These are phyloP conservation scores for Anthopleura xanthogrammica DNA, from an alignment of 92 coral and sea anemone genomes.

Conservation along the genomic window DNA sequence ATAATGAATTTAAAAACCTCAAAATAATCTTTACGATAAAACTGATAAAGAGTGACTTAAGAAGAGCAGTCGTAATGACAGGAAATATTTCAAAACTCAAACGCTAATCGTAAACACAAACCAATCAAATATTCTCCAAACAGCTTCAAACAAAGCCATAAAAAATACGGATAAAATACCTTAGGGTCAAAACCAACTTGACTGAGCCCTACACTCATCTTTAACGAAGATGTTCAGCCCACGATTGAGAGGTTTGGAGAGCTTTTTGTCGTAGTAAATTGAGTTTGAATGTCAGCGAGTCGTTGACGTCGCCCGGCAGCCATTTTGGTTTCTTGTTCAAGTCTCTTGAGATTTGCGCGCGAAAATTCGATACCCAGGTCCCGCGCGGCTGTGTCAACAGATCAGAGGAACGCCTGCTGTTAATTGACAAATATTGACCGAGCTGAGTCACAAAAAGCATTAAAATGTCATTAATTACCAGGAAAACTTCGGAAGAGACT, in stretches of 20 bases:
- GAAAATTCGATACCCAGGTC: constrained; percentile 48
- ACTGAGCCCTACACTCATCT: constrained; percentile 88
- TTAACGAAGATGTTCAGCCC: neutral
- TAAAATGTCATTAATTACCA: neutral
- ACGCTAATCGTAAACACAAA: neutral
- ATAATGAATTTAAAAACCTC: neutral
- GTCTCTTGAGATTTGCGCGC: constrained; percentile 51
- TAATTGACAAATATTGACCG: neutral
- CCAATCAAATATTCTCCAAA: neutral
- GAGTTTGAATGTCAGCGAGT: neutral
- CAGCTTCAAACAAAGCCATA: neutral
- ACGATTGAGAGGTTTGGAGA: neutral
- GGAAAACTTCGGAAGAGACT: neutral
- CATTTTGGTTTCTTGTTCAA: constrained; percentile 35
- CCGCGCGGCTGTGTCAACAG: constrained; percentile 10
- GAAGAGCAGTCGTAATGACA: neutral
- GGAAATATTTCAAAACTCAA: neutral
- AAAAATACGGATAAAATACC: constrained; percentile 45
- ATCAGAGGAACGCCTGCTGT: neutral
- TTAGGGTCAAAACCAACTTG: constrained; percentile 98
- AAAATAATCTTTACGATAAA: neutral
- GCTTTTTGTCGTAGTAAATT: neutral
- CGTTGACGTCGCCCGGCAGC: constrained; percentile 13
- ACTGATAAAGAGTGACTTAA: neutral
- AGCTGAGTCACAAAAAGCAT: neutral